Evolutionary conservation across 2,888 invertebrate species (phyloP), one percentile per base, ranked within the genome.

Genomic region (Psylliodes chrysocephalus): DNA sequence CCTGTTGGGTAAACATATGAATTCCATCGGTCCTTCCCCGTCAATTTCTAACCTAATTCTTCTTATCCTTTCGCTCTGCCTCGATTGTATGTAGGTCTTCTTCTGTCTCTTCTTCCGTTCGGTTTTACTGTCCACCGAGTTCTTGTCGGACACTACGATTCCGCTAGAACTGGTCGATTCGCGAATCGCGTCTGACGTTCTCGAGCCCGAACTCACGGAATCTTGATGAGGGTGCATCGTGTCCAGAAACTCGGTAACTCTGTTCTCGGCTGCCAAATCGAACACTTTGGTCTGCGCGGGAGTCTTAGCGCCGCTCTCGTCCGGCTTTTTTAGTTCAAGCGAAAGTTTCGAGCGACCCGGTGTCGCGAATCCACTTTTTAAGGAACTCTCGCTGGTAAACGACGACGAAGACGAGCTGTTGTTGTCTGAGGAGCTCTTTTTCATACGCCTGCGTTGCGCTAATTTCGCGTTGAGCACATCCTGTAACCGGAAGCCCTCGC

Each of bases 401-500:
- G 82, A 82, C 46, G 78, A 78, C 22, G 80, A 79, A 10, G 80
- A 80, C 28, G 78, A 78, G 63, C 80, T 80, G 66, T 79, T 79
- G 63, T 82, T 82, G 44, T 82, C 82, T 0, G 82, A 82, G 46
- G 82, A 82, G 70, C 81, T 82, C 76, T 89, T 88, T 73, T 88
- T 89, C 77, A 86, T 82, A 74, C 88, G 85, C 2, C 91, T 84
- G 22, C 91, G 83, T 77, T 90, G 89, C 8, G 91, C 91, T 57
- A 91, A 82, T 70, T 89, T 89, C 0, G 91, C 91, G 59, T 87
- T 88, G 25, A 87, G 85, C 0, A 92, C 92, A 72, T 91, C 91
- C 79, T 90, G 86, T 60, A 92, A 82, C 44, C 90, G 84, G 79
- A 92, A 91, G n/a, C 91, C 91, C 76, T 90, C 89, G 14, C 87